Evolutionary conservation across 2,113 vertebrate genomes (phyloP).

Genomic region (Mesoclemmys tuberculata): DNA sequence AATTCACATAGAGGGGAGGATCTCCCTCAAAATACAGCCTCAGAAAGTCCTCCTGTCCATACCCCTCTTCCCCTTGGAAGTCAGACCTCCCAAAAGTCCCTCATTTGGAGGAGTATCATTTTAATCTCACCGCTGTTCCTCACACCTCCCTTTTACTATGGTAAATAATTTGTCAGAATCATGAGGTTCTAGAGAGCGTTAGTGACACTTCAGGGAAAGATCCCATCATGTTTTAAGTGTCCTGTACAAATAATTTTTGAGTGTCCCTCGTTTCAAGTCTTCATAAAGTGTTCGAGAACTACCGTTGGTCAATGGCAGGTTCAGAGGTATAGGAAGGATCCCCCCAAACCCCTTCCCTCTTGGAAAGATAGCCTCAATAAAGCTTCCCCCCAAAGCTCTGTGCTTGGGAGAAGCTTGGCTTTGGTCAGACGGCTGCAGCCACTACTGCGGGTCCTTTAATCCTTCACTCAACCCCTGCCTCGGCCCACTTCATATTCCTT

Average conservation of each 20-base stretch:
- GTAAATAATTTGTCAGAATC: not conserved
- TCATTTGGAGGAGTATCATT: not conserved
- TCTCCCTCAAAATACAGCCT: not conserved
- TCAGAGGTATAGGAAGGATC: not conserved
- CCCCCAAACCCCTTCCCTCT: not conserved
- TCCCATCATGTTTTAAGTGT: not conserved
- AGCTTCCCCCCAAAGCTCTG: not conserved
- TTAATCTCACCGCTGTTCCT: not conserved
- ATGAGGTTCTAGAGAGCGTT: not conserved
- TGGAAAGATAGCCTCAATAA: not conserved
- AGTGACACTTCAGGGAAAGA: not conserved
- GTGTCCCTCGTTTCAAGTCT: not conserved
- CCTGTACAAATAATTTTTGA: not conserved
- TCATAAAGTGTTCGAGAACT: not conserved
- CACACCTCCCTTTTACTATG: not conserved
- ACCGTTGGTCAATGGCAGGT: not conserved
- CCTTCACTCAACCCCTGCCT: not conserved
- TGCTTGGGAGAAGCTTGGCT: not conserved
- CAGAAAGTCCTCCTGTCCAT: not conserved
- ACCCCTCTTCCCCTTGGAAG: not conserved
- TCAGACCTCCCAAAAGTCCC: not conserved
- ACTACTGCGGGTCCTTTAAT: slow-evolving; percentile 31
- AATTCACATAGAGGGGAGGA: not conserved
- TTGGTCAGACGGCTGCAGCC: not conserved
- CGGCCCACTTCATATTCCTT: not conserved